phyloP scores from a whole-genome alignment of 1,140 invertebrate species.

The Calliopsis andreniformis region DNA sequence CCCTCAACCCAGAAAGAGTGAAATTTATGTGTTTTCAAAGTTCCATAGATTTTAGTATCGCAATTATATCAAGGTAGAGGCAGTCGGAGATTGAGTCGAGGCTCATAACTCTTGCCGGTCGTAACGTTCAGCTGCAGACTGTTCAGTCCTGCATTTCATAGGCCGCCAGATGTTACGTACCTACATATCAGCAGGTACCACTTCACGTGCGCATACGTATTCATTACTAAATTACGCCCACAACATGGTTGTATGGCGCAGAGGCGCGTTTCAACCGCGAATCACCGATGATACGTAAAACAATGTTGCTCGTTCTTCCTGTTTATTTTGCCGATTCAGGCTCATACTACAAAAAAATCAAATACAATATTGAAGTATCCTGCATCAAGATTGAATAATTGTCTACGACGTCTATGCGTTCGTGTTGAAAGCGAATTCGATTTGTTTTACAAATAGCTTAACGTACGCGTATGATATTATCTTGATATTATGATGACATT shows the following conservation, averaged over 20 bases:
- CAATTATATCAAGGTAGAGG: conserved; percentile 64
- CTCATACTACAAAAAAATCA: neutral
- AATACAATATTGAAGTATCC: conserved; percentile 15
- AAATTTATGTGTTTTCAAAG: conserved; percentile 49
- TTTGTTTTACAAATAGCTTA: no score
- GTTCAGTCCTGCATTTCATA: conserved; percentile 73
- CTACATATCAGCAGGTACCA: conserved; percentile 71
- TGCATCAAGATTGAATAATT: neutral
- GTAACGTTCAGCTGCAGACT: conserved; percentile 74
- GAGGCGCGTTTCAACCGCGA: conserved; percentile 55
- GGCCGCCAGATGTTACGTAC: conserved; percentile 75
- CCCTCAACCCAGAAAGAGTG: conserved; percentile 11
- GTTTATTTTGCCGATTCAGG: conserved; percentile 16
- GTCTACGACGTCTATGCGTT: no score
- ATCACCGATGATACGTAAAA: conserved; percentile 65
- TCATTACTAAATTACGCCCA: conserved; percentile 72
- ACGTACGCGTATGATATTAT: no score
- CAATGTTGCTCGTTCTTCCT: conserved; percentile 31
- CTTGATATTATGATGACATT: no score
- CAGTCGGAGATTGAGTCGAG: conserved; percentile 70
- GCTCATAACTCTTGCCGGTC: conserved; percentile 73
- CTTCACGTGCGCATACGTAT: conserved; percentile 70
- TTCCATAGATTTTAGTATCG: conserved; percentile 64
- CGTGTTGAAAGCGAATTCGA: no score
- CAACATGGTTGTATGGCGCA: conserved; percentile 31